Percentiles rank a stretch among this genome's conserved stretches.
These are phyloP conservation scores for Lithophane leautieri DNA, from an alignment of 2,888 invertebrate genomes.

Conservation along the genomic window DNA sequence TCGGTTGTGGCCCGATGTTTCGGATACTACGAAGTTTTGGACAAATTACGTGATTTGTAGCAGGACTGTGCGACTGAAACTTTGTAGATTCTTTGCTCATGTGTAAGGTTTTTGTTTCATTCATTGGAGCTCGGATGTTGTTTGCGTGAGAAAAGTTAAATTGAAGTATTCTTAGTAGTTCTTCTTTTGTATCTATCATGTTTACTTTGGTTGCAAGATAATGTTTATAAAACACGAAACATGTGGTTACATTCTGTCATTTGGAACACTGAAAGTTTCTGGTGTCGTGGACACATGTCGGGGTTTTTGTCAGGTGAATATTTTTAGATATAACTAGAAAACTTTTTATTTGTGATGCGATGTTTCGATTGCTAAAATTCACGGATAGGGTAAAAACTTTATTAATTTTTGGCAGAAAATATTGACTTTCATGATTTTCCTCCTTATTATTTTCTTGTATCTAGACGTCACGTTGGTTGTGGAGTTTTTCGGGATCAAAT, in stretches of 20 bases:
- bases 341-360: conserved; percentile 51
- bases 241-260: not conserved
- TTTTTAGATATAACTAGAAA: not conserved
- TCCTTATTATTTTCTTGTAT: not conserved
- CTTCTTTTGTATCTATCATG: not conserved
- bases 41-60: conserved; percentile 65
- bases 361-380: conserved; percentile 44
- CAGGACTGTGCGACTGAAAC: conserved; percentile 29
- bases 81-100: conserved; percentile 43
- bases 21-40: conserved; percentile 62
- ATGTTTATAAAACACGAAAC: not conserved
- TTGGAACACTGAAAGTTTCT: not conserved
- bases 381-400: not conserved
- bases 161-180: not conserved
- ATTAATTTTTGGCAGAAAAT: not conserved
- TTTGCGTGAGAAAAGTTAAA: not conserved
- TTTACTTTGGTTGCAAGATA: not conserved
- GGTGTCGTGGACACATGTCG: not conserved
- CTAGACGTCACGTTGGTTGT: not conserved
- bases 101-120: conserved; percentile 19
- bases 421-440: not conserved
- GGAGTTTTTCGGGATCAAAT: not conserved
- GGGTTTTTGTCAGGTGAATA: not conserved
- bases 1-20: conserved; percentile 68
- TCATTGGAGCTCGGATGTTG: not conserved